phyloP scores from a whole-genome alignment of 2,888 invertebrate genomes.

The Microplitis manilae region DNA sequence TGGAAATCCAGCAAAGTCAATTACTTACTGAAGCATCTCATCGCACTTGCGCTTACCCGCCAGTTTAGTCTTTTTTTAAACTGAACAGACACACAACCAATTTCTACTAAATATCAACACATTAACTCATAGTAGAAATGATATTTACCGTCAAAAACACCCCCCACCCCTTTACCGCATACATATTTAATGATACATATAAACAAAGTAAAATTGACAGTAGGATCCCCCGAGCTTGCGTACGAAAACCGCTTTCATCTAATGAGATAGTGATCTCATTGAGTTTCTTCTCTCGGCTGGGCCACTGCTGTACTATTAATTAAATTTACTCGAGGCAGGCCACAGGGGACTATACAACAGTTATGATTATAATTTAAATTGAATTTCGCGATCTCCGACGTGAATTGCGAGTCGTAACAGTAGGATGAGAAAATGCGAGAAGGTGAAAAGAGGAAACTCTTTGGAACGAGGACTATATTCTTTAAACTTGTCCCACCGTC shows the following conservation, averaged over 20 bases:
- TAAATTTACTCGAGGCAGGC: slow-evolving; percentile 50
- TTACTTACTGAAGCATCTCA: too few relatives aligned
- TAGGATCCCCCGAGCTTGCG: neutral
- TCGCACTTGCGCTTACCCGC: too few relatives aligned
- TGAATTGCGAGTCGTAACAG: slow-evolving; percentile 37
- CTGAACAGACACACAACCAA: too few relatives aligned
- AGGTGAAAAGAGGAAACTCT: slow-evolving; percentile 14
- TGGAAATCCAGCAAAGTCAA: too few relatives aligned
- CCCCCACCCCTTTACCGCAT: too few relatives aligned
- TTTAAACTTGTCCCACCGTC: slow-evolving; percentile 29
- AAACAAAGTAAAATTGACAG: neutral
- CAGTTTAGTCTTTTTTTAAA: too few relatives aligned
- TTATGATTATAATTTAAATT: slow-evolving; percentile 57
- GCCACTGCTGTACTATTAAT: slow-evolving; percentile 53
- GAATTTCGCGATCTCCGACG: slow-evolving; percentile 48
- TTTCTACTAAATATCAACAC: too few relatives aligned
- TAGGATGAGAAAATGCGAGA: slow-evolving; percentile 15
- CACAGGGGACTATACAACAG: slow-evolving; percentile 40
- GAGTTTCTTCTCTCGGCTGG: slow-evolving; percentile 50
- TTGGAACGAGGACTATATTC: slow-evolving; percentile 25
- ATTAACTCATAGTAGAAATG: too few relatives aligned
- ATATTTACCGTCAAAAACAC: too few relatives aligned
- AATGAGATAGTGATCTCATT: slow-evolving; percentile 59
- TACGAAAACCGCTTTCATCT: slow-evolving; percentile 38
- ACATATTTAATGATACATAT: neutral